These are phyloP conservation scores for Ornithorhynchus anatinus DNA, from an alignment of 2,113 vertebrate species.

Conservation along the genomic window DNA sequence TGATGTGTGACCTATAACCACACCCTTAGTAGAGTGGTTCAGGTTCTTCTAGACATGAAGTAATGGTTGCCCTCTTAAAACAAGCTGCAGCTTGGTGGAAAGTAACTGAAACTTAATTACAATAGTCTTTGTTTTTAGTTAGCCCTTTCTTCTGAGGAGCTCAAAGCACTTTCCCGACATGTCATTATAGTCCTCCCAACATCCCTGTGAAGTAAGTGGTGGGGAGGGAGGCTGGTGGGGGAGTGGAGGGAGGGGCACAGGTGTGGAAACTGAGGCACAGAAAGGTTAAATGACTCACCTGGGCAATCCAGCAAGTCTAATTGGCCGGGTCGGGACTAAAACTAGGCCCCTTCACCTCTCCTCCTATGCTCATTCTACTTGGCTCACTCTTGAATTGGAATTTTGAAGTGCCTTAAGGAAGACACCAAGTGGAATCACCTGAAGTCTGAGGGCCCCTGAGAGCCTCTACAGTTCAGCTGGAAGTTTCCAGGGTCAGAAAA, in stretches of 20 bases:
- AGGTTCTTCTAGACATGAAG: not conserved
- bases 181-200: slow-evolving; percentile 27
- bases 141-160: slow-evolving; percentile 22
- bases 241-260: slow-evolving; percentile 44
- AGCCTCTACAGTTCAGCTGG: fast-evolving
- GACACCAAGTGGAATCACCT: not conserved
- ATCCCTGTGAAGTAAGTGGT: slow-evolving; percentile 24
- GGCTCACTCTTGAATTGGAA: not conserved
- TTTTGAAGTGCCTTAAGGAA: not conserved
- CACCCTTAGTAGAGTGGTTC: not conserved
- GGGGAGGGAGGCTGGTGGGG: too few species aligned
- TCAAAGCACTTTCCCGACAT: slow-evolving; percentile 15
- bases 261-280: slow-evolving; percentile 2
- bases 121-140: slow-evolving; percentile 1
- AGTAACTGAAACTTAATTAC: slow-evolving; percentile 20
- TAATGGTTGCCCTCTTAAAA: slow-evolving; percentile 45
- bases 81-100: slow-evolving; percentile 33
- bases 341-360: not conserved
- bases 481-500: too few species aligned
- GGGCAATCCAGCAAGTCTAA: too few species aligned
- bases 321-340: slow-evolving; percentile 17
- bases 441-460: not conserved
- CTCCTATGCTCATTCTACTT: not conserved
- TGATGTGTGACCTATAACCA: not conserved
- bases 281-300: not conserved